Percentiles rank a stretch among this genome's conserved stretches.
Conservation (phyloP, 1,140 invertebrate genomes). For the Zaprionus ghesquierei region DNA sequence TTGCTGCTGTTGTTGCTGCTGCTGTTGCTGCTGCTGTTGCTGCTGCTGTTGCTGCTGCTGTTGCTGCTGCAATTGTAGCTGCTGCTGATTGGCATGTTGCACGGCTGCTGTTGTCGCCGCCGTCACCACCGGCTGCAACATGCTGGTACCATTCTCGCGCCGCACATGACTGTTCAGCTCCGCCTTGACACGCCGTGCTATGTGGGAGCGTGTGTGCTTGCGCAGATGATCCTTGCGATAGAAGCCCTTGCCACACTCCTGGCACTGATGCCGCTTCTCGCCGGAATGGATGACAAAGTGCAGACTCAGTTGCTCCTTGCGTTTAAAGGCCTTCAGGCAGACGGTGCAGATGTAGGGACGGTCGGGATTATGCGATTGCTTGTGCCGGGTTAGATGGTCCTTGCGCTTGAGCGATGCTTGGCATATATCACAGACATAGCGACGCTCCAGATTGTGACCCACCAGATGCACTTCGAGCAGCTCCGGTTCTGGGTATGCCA, state of each 20-base stretch:
- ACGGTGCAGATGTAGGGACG: slow-evolving; percentile 91
- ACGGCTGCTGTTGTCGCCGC: slow-evolving; percentile 67
- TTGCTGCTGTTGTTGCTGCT: slow-evolving; percentile 55
- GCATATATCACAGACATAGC: slow-evolving; percentile 93
- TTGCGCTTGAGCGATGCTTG: slow-evolving; percentile 92
- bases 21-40: slow-evolving; percentile 56
- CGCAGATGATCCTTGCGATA: slow-evolving; percentile 90
- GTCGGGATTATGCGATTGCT: slow-evolving; percentile 91
- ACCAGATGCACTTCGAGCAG: slow-evolving; percentile 91
- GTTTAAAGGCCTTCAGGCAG: slow-evolving; percentile 92
- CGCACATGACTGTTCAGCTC: slow-evolving; percentile 87
- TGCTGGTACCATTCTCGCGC: slow-evolving; percentile 72
- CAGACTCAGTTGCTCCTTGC: slow-evolving; percentile 92
- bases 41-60: slow-evolving; percentile 63
- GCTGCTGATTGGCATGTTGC: slow-evolving; percentile 69
- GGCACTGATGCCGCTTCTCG: slow-evolving; percentile 92
- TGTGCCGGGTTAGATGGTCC: slow-evolving; percentile 91
- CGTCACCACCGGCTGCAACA: slow-evolving; percentile 76
- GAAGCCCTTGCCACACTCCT: slow-evolving; percentile 92
- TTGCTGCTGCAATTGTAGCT: slow-evolving; percentile 59
- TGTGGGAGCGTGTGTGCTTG: slow-evolving; percentile 92
- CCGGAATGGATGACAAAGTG: slow-evolving; percentile 94
- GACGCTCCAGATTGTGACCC: slow-evolving; percentile 89
- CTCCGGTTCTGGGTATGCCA: slow-evolving; percentile 92
- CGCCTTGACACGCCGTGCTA: slow-evolving; percentile 90